A percentile compares a stretch with the other conserved stretches of the same genome.
phyloP scores from a whole-genome alignment of 2,888 invertebrate genomes.

The Acleris cristana region DNA sequence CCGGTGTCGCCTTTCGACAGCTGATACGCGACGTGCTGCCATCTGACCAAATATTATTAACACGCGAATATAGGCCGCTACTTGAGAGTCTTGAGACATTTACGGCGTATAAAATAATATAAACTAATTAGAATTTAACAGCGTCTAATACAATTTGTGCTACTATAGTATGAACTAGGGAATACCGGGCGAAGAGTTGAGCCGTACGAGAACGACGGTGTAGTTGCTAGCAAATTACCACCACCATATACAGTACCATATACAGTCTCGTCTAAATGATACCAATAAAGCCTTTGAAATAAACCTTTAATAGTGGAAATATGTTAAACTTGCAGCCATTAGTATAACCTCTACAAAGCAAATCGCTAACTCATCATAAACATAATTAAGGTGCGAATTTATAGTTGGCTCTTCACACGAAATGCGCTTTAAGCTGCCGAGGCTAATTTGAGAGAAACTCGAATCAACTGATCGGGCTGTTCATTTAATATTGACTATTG shows the following conservation, averaged over 20 bases:
- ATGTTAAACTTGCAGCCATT: constrained; percentile 42
- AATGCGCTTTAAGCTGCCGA: too few relatives aligned
- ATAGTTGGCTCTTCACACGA: background rate
- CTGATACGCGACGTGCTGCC: constrained; percentile 69
- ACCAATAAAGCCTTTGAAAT: constrained; percentile 49
- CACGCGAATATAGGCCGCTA: constrained; percentile 29
- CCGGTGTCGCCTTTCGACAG: constrained; percentile 70
- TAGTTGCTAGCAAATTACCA: too few relatives aligned
- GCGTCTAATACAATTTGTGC: background rate
- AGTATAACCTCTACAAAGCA: constrained; percentile 36
- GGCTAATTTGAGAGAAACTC: too few relatives aligned
- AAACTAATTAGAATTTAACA: constrained; percentile 11
- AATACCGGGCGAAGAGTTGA: too few relatives aligned
- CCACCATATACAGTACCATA: background rate
- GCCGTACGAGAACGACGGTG: too few relatives aligned
- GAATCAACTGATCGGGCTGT: too few relatives aligned
- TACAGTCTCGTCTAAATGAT: constrained; percentile 30
- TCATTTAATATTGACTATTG: too few relatives aligned
- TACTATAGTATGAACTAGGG: too few relatives aligned
- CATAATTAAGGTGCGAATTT: background rate
- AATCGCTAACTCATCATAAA: constrained; percentile 4
- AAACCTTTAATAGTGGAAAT: constrained; percentile 49
- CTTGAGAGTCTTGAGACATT: constrained; percentile 35
- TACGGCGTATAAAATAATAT: constrained; percentile 6
- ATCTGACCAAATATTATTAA: constrained; percentile 70